phyloP scores from a whole-genome alignment of 2,888 invertebrate genomes.

The Zelleria hepariella region DNA sequence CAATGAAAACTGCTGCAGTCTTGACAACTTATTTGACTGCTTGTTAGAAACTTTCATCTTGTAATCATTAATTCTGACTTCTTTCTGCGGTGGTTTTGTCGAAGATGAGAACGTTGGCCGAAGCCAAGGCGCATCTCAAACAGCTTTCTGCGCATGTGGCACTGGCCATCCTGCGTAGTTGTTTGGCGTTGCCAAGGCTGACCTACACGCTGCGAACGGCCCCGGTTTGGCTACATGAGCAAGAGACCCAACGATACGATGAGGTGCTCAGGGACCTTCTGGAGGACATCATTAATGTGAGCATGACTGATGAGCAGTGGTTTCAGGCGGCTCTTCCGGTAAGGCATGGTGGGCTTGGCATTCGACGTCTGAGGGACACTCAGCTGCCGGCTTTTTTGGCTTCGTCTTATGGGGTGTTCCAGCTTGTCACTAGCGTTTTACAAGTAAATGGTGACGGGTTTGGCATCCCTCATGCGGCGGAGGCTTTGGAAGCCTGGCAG shows the following conservation, averaged over 20 bases:
- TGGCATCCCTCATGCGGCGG: too few relatives aligned
- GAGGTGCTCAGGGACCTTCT: background rate
- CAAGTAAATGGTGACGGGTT: background rate
- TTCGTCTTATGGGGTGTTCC: background rate
- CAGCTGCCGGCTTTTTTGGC: too few relatives aligned
- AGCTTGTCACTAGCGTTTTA: background rate
- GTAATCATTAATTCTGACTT: slow-evolving; percentile 1
- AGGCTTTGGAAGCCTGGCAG: too few relatives aligned
- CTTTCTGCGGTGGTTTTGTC: background rate
- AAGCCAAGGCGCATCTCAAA: background rate
- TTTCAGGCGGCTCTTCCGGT: background rate
- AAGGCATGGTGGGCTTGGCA: background rate
- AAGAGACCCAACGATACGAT: background rate
- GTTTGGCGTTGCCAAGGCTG: background rate
- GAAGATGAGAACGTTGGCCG: background rate
- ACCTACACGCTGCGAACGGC: background rate
- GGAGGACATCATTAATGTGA: background rate
- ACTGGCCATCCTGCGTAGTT: background rate
- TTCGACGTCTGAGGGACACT: background rate
- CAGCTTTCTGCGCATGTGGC: too few relatives aligned
- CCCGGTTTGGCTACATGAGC: background rate
- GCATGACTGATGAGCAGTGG: background rate
- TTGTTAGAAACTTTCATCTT: background rate
- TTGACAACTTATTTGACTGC: too few relatives aligned
- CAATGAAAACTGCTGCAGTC: too few relatives aligned